phyloP scores from a whole-genome alignment of 2,888 invertebrate genomes.

The Nephrotoma appendiculata region DNA sequence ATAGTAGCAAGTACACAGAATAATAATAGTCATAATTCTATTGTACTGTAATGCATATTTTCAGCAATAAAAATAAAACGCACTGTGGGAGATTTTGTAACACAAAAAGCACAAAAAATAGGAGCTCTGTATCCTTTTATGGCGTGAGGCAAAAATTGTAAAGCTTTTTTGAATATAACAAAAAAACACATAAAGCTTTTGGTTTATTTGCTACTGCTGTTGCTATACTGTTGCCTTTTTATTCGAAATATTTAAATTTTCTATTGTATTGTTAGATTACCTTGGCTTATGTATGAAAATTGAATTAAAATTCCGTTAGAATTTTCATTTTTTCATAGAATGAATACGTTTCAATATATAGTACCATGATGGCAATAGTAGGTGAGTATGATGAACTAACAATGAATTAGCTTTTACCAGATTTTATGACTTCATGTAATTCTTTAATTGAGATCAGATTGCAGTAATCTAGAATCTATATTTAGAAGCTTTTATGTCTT shows the following conservation, averaged over 20 bases:
- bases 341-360: background rate
- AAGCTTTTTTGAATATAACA: background rate
- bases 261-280: background rate
- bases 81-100: background rate
- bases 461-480: too few species aligned
- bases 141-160: background rate
- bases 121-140: background rate
- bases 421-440: too few species aligned
- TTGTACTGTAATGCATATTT: background rate
- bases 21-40: background rate
- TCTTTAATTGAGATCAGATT: too few species aligned
- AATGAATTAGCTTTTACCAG: too few species aligned
- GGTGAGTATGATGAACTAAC: too few species aligned
- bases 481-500: too few species aligned
- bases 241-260: background rate
- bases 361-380: background rate
- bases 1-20: background rate
- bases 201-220: too few species aligned
- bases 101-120: background rate
- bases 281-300: background rate
- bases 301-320: background rate
- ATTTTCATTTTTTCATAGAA: background rate
- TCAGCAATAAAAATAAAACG: background rate
- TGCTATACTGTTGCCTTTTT: background rate
- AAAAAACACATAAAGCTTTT: background rate